Evolutionary conservation across 2,113 vertebrate genomes (phyloP), one percentile per base, ranked within the genome.

Genomic region (Holacanthus passer): DNA sequence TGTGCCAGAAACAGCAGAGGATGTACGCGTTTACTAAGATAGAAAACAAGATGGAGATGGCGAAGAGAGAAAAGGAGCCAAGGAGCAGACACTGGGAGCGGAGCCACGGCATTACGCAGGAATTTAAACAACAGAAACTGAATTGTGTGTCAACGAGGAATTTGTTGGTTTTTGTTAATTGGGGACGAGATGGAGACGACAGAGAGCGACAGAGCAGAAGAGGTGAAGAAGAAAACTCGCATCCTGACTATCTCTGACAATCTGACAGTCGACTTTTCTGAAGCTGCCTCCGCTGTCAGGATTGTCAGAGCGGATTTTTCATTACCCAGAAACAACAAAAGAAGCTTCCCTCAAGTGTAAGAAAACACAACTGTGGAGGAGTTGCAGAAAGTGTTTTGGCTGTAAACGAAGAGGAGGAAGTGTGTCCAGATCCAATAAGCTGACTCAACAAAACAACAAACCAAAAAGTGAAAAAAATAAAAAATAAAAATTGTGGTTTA

Each of bases 381-480:
- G 50, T 59, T 24, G 45, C 68, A 70, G 5, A 70, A 66, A 63
- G 70, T 13, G 19, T 62, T 31, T n/a, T 35, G 39, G 62, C 35
- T 43, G 35, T 45, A 41, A 80, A 60, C 31, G 14, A 22, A 62
- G 39, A 31, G 3, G 17, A 47, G 20, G 48, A 82, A 32, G 29
- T 5, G 58, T 13, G 60, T 47, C 66, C 43, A 63, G 32, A 50
- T 72, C 79, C 67, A 63, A 85, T 64, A 62, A 75, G 60, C 77
- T 7, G 60, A 62, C 76, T 81, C 31, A 2, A 52, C 52, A 58
- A 60, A 88, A 74, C 72, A 50, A 64, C 11, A 0, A 73, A 59
- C 22, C 5, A 24, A 35, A 20, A 29, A 12, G 31, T n/a, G n/a
- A n/a, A n/a, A n/a, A 7, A 13, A n/a, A 45, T 47, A 14, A 27